Percentiles rank a stretch among this genome's conserved stretches.
Evolutionary conservation across 2,888 invertebrate genomes (phyloP).

Genomic region (Lepeophtheirus nordmannii): DNA sequence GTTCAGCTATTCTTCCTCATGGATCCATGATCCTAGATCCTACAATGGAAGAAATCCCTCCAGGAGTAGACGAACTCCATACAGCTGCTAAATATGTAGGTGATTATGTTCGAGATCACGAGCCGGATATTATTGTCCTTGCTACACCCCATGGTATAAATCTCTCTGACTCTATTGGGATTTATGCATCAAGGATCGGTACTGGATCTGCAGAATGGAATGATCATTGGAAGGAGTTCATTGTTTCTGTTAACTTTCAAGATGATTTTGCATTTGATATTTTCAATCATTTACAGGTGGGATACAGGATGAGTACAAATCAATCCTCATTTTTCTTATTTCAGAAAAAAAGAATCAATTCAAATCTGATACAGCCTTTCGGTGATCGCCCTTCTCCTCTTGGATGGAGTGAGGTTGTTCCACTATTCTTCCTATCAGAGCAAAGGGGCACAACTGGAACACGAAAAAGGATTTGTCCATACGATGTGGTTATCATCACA

Average conservation of each 20-base stretch:
- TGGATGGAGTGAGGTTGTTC: conserved; percentile 21
- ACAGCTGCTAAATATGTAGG: conserved; percentile 19
- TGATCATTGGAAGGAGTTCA: conserved; percentile 8
- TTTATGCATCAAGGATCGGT: conserved; percentile 17
- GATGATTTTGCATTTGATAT: conserved; percentile 18
- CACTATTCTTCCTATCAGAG: conserved; percentile 19
- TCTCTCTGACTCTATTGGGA: conserved; percentile 21
- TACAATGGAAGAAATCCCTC: conserved; percentile 20
- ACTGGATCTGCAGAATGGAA: conserved; percentile 22
- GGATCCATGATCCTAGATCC: conserved; percentile 19
- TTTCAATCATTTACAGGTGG: conserved; percentile 15
- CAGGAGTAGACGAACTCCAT: conserved; percentile 23
- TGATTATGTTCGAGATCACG: conserved; percentile 21
- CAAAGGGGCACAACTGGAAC: conserved; percentile 19
- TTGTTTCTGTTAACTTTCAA: conserved; percentile 18
- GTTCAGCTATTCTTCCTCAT: conserved; percentile 20
- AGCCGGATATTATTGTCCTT: conserved; percentile 17
- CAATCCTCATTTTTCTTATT: neutral
- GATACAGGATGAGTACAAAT: neutral
- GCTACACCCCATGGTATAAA: conserved; percentile 22
- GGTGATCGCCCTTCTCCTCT: conserved; percentile 16
- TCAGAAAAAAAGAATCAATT: conserved; percentile 23
- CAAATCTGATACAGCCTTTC: conserved; percentile 13
- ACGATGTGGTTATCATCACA: conserved; percentile 22
- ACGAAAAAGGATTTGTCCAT: conserved; percentile 15